Evolutionary conservation across 2,888 invertebrate genomes (phyloP), one percentile per base, ranked within the genome.

Genomic region (Agrochola circellaris): DNA sequence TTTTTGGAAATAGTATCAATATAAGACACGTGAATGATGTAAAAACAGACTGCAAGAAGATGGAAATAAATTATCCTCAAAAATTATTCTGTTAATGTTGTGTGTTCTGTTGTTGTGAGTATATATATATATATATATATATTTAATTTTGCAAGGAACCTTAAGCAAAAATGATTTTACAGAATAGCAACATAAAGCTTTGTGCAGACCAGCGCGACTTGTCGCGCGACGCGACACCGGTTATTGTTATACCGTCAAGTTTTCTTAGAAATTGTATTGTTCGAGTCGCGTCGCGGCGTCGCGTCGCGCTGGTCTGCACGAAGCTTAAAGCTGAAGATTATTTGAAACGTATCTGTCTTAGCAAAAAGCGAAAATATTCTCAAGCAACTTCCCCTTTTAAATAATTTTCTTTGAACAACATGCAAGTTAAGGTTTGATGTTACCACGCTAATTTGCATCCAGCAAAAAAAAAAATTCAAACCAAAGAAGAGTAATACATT

Each of bases 361-460:
- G n/a, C 17, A 54, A 54, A 51, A 51, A 42, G 60, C 17, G 20
- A 26, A 75, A 48, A 62, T 26, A 65, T 48, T 51, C 15, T 64
- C 64, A 30, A 42, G 54, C n/a, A 77, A 45, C 51, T 76, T 76
- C 38, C 20, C 0, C 13, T 15, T 26, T 45, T 30, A 81, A 54
- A 69, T 58, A 58, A 61, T 60, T 30, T 42, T 74, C 42, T 69
- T 51, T 65, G 7, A 66, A 45, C 38, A 66, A 23, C 34, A 20
- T 48, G 66, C n/a, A 48, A 80, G 34, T 20, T 34, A 64, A 64
- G 23, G 42, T 69, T 83, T 62, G 34, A 78, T 73, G 45, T 71
- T 76, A 48, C 42, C 30, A 76, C 26, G 62, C 48, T 83, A 83
- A 85, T 77, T 70, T 78, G 42, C 62, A 73, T 30, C 17, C n/a